Percentiles rank a stretch among this genome's conserved stretches.
Evolutionary conservation across 53 echinoderm and acorn worm species (phyloP).

Genomic region (Holothuria leucospilota): DNA sequence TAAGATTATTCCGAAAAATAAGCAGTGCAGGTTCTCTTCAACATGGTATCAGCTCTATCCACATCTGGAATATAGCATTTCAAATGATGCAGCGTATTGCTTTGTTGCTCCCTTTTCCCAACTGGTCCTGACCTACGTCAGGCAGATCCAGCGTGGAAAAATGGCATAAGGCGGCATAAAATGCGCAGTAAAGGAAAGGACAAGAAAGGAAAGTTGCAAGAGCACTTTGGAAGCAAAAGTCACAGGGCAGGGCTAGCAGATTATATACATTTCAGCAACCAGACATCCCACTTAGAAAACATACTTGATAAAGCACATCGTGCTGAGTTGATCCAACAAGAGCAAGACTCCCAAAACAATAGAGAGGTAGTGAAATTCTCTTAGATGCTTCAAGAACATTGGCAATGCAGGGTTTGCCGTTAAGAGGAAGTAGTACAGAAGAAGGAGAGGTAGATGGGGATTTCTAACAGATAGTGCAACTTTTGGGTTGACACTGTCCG

Average conservation of each 20-base stretch:
- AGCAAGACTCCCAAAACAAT: too few species aligned
- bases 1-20: neutral
- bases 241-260: neutral
- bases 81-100: neutral
- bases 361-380: too few species aligned
- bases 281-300: neutral
- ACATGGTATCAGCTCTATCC: conserved; percentile 3
- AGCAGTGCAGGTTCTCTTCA: neutral
- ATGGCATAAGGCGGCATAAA: neutral
- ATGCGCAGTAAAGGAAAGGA: conserved; percentile 1
- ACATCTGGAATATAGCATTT: conserved; percentile 11
- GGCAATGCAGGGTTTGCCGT: too few species aligned
- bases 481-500: too few species aligned
- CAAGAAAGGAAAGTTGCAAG: neutral
- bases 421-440: too few species aligned
- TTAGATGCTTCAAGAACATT: too few species aligned
- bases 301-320: too few species aligned
- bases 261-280: neutral
- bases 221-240: neutral
- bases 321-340: too few species aligned
- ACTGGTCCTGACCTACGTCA: neutral
- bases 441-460: too few species aligned
- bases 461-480: too few species aligned
- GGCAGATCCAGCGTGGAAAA: neutral
- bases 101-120: conserved; percentile 2